phyloP scores from a whole-genome alignment of 1,140 invertebrate species.

The Drosophila carrolli region DNA sequence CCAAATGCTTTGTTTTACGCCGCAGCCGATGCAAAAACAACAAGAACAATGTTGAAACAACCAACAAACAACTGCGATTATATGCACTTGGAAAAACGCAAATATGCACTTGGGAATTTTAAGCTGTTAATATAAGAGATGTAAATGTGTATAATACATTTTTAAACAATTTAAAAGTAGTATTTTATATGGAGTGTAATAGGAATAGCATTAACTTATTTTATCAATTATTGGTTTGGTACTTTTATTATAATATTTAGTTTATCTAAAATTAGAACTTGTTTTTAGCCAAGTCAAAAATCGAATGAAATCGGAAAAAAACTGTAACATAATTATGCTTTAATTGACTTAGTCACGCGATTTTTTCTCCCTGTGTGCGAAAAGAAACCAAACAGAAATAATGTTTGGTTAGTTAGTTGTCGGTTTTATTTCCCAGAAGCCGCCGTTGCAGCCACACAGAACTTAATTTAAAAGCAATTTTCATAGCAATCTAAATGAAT shows the following conservation, averaged over 20 bases:
- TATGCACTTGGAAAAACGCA: slow-evolving; percentile 3
- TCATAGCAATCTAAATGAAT: slow-evolving; percentile 53
- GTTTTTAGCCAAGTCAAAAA: no score
- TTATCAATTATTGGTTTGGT: no score
- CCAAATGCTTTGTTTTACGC: slow-evolving; percentile 60
- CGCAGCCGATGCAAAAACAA: slow-evolving; percentile 30
- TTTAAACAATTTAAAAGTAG: no score
- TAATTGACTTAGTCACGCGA: background rate
- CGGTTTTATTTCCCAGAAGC: slow-evolving; percentile 27
- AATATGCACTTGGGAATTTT: background rate
- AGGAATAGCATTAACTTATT: no score
- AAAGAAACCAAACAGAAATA: slow-evolving; percentile 12
- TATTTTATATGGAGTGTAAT: no score
- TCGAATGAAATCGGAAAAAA: no score
- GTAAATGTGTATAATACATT: no score
- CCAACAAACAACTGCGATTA: slow-evolving; percentile 47
- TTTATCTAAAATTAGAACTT: no score
- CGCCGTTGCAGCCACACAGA: slow-evolving; percentile 41
- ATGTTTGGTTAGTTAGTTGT: slow-evolving; percentile 40
- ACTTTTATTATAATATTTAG: no score
- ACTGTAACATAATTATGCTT: no score
- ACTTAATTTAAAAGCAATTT: slow-evolving; percentile 78
- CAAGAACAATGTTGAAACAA: slow-evolving; percentile 6
- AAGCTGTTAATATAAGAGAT: background rate
- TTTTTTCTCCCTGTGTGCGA: background rate